Evolutionary conservation across 2,797 vertebrate species (phyloP).

Genomic region (Onychomys arenicola): DNA sequence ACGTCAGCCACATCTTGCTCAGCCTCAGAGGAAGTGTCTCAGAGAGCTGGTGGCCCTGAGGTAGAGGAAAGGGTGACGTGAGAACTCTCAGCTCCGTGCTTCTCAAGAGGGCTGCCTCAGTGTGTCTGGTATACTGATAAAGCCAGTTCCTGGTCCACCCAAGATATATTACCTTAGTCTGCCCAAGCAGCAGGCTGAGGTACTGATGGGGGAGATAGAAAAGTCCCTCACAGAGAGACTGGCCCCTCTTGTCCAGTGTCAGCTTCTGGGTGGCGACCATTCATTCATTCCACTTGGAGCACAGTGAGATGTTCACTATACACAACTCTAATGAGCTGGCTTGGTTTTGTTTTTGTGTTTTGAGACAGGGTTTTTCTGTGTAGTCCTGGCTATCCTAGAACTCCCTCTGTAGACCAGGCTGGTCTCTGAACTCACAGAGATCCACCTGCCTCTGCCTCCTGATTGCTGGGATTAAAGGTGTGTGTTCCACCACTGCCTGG

Average conservation of each 20-base stretch:
- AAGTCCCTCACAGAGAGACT: neutral
- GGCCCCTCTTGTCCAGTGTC: neutral
- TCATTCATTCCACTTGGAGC: neutral
- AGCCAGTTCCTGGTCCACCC: neutral
- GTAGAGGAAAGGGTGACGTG: accelerated
- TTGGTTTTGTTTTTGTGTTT: neutral
- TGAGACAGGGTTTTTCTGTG: neutral
- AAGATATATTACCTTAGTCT: neutral
- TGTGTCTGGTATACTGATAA: neutral
- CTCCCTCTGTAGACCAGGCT: neutral
- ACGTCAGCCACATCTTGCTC: accelerated
- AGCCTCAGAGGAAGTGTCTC: neutral
- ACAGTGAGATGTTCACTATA: no score
- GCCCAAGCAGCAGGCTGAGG: neutral
- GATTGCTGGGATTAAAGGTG: neutral
- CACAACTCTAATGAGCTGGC: neutral
- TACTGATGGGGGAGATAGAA: neutral
- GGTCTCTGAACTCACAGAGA: neutral
- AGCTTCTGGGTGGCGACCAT: no score
- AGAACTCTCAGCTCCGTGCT: neutral
- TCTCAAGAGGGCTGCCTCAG: neutral
- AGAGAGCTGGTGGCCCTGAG: neutral
- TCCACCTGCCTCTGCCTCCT: neutral
- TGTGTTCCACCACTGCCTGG: no score
- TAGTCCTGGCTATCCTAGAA: neutral